phyloP scores from a whole-genome alignment of 2,797 vertebrate species.

The Girardinus metallicus region DNA sequence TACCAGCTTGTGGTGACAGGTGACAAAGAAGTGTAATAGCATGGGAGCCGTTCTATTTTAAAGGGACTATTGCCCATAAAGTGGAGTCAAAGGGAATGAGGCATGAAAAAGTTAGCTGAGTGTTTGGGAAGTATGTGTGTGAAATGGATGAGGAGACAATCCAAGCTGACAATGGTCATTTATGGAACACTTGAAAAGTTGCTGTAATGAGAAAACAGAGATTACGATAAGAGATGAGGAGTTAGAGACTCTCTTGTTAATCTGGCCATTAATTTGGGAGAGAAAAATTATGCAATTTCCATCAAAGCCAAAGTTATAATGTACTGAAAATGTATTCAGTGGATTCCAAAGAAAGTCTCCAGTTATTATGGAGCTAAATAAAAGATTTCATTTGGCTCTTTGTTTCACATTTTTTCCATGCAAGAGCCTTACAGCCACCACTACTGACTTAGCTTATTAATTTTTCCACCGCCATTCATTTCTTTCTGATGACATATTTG shows the following conservation, averaged over 20 bases:
- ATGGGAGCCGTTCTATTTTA: constrained; percentile 60
- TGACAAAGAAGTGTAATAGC: constrained; percentile 67
- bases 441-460: constrained; percentile 66
- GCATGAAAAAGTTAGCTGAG: constrained; percentile 65
- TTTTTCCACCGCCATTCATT: constrained; percentile 44
- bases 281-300: constrained; percentile 50
- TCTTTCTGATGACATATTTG: constrained; percentile 65
- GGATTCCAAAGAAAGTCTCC: constrained; percentile 55
- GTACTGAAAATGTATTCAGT: constrained; percentile 54
- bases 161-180: constrained; percentile 52
- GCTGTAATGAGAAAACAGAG: constrained; percentile 49
- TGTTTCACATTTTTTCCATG: constrained; percentile 54
- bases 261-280: constrained; percentile 36
- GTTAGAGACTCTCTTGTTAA: constrained; percentile 33
- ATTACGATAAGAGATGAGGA: constrained; percentile 39
- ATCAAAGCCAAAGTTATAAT: constrained; percentile 34
- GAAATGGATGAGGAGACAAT: constrained; percentile 51
- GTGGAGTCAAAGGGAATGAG: constrained; percentile 67
- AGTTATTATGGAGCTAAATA: constrained; percentile 58
- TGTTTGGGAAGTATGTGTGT: constrained; percentile 44
- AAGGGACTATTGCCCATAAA: constrained; percentile 63
- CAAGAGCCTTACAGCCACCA: constrained; percentile 48
- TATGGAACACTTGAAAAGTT: constrained; percentile 50
- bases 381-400: constrained; percentile 72
- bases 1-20: constrained; percentile 65